phyloP scores from a whole-genome alignment of 2,888 invertebrate species.

The Ectemnius cavifrons region DNA sequence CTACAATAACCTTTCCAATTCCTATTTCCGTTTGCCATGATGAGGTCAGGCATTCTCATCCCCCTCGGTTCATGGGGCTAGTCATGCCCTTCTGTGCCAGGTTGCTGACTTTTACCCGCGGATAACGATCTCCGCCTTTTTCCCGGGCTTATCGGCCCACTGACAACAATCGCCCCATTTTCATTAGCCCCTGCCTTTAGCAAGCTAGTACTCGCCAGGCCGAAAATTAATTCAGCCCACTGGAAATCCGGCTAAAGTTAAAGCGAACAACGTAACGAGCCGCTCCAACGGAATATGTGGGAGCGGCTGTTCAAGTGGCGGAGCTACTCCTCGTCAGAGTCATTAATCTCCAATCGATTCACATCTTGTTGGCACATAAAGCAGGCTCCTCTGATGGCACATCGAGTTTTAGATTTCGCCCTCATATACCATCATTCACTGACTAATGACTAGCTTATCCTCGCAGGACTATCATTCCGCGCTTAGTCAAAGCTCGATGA shows the following conservation, averaged over 20 bases:
- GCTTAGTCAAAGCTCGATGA: no score
- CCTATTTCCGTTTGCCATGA: constrained; percentile 53
- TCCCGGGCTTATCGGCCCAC: constrained; percentile 10
- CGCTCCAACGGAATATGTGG: constrained; percentile 15
- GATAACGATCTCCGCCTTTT: constrained; percentile 21
- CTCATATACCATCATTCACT: no score
- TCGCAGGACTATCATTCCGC: no score
- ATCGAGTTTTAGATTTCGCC: no score
- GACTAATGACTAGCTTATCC: no score
- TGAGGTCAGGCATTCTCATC: constrained; percentile 32
- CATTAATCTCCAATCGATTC: constrained; percentile 41
- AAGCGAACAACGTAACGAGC: not conserved
- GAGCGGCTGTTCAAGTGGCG: not conserved
- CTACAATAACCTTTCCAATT: constrained; percentile 53
- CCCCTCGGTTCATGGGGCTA: constrained; percentile 14
- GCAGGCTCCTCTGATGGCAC: no score
- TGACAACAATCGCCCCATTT: constrained; percentile 9
- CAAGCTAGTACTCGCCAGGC: not conserved
- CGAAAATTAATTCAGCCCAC: constrained; percentile 11
- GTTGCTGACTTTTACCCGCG: constrained; percentile 3
- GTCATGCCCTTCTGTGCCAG: not conserved
- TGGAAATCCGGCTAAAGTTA: not conserved
- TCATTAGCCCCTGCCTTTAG: constrained; percentile 14
- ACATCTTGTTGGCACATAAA: constrained; percentile 23
- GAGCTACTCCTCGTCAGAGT: constrained; percentile 6